Evolutionary conservation across 2,888 invertebrate genomes (phyloP), one percentile per base, ranked within the genome.

Genomic region (Cheilosia vernalis): DNA sequence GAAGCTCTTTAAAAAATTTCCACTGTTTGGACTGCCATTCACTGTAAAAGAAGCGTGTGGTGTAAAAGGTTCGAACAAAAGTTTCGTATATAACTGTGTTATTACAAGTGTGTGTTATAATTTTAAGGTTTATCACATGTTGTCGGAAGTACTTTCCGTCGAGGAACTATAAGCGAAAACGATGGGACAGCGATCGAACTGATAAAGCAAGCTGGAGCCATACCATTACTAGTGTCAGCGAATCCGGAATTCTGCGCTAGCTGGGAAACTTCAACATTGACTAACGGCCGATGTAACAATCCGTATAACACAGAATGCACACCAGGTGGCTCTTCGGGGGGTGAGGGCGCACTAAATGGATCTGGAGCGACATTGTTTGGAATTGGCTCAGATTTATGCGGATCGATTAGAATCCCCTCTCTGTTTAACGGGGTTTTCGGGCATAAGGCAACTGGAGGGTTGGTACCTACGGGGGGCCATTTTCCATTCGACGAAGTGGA

Each of bases 241-340:
- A 96, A 96, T 7, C 97, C 98, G 0, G 98, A 98, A 90, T 94
- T 97, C 80, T 98, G 98, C 89, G 93, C 98, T 90, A 97, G 97
- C 90, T 97, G 96, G 94, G 98, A 98, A 92, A 96, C 96, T 1
- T 94, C 93, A 67, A 98, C 97, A 90, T 94, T 95, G 61, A 93
- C 97, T 0, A 94, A 95, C 51, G 98, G 98, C 0, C 93, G 94
- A 56, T 96, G 97, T 0, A 93, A 93, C 87, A 98, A 98, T 92
- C 98, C 98, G 0, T 97, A 98, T 90, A 95, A 97, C 89, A 93
- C 95, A 6, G 93, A 93, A 0, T 93, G 95, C 87, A 96, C 94
- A 0, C 93, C 95, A 0, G 98, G 97, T 0, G 98, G 98, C 0
- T 98, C 98, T n/a, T 97, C 97, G 2, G 98, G 98, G 42, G 97